Evolutionary conservation across 2,113 vertebrate species (phyloP).

Genomic region (Pluvialis apricaria): DNA sequence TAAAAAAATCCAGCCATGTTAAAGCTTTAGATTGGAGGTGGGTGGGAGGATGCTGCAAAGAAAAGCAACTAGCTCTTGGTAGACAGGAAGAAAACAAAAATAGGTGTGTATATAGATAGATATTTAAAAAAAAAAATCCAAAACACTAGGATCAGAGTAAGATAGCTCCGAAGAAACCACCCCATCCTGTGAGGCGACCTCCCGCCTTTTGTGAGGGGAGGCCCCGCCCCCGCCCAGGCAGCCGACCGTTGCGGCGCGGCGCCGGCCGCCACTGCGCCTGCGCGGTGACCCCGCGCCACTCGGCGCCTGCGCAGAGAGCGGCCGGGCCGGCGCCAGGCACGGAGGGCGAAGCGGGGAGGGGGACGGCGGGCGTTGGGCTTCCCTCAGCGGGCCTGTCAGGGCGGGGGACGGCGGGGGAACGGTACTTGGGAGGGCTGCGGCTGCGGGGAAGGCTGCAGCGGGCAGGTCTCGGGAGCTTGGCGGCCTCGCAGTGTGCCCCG

Average conservation of each 20-base stretch:
- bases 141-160: too few relatives aligned
- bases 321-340: not conserved
- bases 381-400: too few relatives aligned
- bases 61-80: not conserved
- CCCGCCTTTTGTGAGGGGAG: not conserved
- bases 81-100: not conserved
- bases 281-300: accelerated
- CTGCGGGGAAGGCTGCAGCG: not conserved
- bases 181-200: not conserved
- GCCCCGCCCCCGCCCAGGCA: not conserved
- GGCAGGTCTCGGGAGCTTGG: not conserved
- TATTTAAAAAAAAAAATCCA: too few relatives aligned
- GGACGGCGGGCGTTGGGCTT: too few relatives aligned
- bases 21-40: not conserved
- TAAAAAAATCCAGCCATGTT: not conserved
- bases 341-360: not conserved
- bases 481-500: not conserved
- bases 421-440: not conserved
- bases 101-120: accelerated
- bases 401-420: not conserved
- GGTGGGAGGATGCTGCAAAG: not conserved
- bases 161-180: accelerated
- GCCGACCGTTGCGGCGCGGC: too few relatives aligned
- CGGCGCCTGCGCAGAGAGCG: not conserved
- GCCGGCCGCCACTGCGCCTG: not conserved